Evolutionary conservation across 2,797 vertebrate genomes (phyloP).

Genomic region (Toxotes lorentzi): DNA sequence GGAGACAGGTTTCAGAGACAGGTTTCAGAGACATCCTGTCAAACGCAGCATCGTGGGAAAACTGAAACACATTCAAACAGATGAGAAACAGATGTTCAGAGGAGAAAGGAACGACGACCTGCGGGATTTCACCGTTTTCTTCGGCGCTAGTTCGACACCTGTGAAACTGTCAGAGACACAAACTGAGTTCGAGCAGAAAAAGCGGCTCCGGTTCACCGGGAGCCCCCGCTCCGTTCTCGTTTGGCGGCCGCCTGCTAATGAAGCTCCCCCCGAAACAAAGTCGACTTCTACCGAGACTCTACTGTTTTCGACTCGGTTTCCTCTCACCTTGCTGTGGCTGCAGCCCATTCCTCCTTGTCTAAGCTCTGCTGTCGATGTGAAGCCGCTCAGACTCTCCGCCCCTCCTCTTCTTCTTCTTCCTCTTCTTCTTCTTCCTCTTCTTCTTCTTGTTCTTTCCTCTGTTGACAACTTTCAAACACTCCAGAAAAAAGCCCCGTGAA

Average conservation of each 20-base stretch:
- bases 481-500: conserved; percentile 36
- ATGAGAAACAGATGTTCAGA: conserved; percentile 65
- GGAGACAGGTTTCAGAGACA: no score
- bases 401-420: neutral
- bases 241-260: conserved; percentile 34
- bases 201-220: no score
- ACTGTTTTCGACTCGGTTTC: neutral
- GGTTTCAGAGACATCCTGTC: no score
- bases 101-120: no score
- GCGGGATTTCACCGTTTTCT: neutral
- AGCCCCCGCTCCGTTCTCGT: neutral
- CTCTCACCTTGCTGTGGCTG: conserved; percentile 80
- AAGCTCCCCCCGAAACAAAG: conserved; percentile 3
- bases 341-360: conserved; percentile 82
- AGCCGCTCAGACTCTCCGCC: conserved; percentile 8
- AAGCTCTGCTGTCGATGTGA: conserved; percentile 31
- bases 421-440: neutral
- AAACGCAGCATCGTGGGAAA: conserved; percentile 28
- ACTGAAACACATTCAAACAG: conserved; percentile 17
- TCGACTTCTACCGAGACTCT: neutral
- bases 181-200: no score
- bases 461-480: conserved; percentile 73
- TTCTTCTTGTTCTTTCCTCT: conserved; percentile 10
- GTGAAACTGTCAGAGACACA: neutral
- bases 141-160: neutral